Conservation (phyloP, 2,797 vertebrate species). For the Argentina silus region DNA sequence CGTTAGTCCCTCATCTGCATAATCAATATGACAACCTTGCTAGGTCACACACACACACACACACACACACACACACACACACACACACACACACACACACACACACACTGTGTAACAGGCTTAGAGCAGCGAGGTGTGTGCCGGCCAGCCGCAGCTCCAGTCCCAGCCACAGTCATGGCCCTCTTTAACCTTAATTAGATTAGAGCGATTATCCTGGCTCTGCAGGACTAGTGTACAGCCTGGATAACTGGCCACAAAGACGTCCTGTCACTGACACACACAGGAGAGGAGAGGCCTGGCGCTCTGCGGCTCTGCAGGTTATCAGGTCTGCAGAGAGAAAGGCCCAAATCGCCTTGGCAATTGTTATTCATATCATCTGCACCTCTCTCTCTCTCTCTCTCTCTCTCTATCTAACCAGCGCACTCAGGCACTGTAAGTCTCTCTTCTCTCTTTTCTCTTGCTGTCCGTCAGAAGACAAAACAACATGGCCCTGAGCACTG, state of each 20-base stretch:
- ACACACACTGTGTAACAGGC: no score
- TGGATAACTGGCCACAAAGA: constrained; percentile 88
- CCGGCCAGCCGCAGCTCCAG: no score
- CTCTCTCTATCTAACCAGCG: constrained; percentile 7
- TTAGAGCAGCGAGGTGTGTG: no score
- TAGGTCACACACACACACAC: no score
- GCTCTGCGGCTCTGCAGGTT: constrained; percentile 82
- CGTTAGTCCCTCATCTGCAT: constrained; percentile 81
- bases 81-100: no score
- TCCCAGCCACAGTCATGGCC: constrained; percentile 81
- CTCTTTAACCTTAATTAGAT: constrained; percentile 91
- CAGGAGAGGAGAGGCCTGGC: no score
- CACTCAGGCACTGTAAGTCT: background rate
- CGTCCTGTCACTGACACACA: constrained; percentile 75
- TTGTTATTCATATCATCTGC: constrained; percentile 96
- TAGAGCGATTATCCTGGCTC: constrained; percentile 88
- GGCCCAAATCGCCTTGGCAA: constrained; percentile 67
- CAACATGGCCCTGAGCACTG: constrained; percentile 71
- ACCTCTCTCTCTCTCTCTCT: constrained; percentile 68
- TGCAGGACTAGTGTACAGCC: constrained; percentile 89
- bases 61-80: no score
- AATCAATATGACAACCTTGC: constrained; percentile 91
- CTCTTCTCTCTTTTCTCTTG: constrained; percentile 38
- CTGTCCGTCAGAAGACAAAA: constrained; percentile 75
- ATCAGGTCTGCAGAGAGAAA: constrained; percentile 84